phyloP scores from a whole-genome alignment of 2,888 invertebrate genomes.

The Epirrhoe alternata region DNA sequence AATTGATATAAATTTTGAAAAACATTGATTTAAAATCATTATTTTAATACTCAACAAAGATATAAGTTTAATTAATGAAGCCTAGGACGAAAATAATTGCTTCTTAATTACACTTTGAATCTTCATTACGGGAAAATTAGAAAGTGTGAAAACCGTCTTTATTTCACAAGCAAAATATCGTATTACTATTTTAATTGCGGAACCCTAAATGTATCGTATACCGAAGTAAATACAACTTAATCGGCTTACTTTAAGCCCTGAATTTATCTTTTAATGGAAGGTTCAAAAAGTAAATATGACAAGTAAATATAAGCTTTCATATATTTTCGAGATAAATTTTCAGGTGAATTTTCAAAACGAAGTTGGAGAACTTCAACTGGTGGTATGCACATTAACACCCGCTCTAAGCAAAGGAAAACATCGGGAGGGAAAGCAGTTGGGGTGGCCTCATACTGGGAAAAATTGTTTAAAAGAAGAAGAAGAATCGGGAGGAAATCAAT shows the following conservation, averaged over 20 bases:
- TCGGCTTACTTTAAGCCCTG: conserved; percentile 29
- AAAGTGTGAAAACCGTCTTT: background rate
- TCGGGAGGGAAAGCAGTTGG: too few relatives aligned
- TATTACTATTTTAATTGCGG: conserved; percentile 26
- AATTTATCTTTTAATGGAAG: conserved; percentile 28
- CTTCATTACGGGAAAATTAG: background rate
- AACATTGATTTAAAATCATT: background rate
- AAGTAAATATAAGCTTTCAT: conserved; percentile 8
- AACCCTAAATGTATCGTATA: conserved; percentile 29
- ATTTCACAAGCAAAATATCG: conserved; percentile 14
- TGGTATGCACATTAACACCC: too few relatives aligned
- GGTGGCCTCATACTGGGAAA: too few relatives aligned
- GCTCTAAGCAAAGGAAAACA: too few relatives aligned
- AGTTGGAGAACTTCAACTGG: too few relatives aligned
- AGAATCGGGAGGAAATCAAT: too few relatives aligned
- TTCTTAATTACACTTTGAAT: background rate
- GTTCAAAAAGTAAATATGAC: conserved; percentile 20
- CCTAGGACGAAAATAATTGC: background rate
- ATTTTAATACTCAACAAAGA: background rate
- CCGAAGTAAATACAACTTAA: conserved; percentile 28
- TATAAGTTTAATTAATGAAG: background rate
- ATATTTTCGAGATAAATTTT: background rate
- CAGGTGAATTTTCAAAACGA: background rate
- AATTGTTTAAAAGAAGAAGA: too few relatives aligned
- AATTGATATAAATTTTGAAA: too few relatives aligned